phyloP scores from a whole-genome alignment of 1,140 invertebrate species.

The Heliconius nattereri region DNA sequence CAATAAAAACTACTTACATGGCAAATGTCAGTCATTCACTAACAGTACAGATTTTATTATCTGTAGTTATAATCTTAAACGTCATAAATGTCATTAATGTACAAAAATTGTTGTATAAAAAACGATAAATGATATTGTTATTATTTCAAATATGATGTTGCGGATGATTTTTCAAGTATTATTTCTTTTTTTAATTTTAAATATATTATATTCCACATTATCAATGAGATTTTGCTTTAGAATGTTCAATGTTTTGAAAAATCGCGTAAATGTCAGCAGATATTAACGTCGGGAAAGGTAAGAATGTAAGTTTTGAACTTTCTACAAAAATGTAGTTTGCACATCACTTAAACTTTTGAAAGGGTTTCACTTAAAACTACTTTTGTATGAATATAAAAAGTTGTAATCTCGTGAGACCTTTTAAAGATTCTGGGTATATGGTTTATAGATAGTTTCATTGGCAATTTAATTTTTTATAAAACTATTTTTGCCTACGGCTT shows the following conservation, averaged over 20 bases:
- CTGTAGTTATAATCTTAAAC: neutral
- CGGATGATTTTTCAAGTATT: slow-evolving; percentile 19
- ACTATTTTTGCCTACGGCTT: no score
- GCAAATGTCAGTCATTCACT: no score
- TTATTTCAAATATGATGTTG: slow-evolving; percentile 27
- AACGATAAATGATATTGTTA: slow-evolving; percentile 7
- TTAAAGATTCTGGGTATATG: no score
- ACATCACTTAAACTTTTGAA: neutral
- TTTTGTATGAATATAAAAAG: neutral
- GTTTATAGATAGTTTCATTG: no score
- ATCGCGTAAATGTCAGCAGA: slow-evolving; percentile 33
- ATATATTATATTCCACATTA: slow-evolving; percentile 24
- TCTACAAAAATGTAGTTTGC: neutral
- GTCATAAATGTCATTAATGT: neutral
- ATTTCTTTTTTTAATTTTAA: slow-evolving; percentile 29
- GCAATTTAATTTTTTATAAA: no score
- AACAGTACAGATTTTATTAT: neutral
- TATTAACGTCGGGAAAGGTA: slow-evolving; percentile 32
- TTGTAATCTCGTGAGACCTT: neutral
- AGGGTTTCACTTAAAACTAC: neutral
- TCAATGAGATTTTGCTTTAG: slow-evolving; percentile 28
- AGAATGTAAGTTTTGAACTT: slow-evolving; percentile 30
- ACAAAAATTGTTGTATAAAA: neutral
- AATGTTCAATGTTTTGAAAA: slow-evolving; percentile 26
- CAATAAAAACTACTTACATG: no score